These are phyloP conservation scores for Stichopus chloronotus DNA, from an alignment of 35 echinoderm and acorn worm species.

Conservation along the genomic window DNA sequence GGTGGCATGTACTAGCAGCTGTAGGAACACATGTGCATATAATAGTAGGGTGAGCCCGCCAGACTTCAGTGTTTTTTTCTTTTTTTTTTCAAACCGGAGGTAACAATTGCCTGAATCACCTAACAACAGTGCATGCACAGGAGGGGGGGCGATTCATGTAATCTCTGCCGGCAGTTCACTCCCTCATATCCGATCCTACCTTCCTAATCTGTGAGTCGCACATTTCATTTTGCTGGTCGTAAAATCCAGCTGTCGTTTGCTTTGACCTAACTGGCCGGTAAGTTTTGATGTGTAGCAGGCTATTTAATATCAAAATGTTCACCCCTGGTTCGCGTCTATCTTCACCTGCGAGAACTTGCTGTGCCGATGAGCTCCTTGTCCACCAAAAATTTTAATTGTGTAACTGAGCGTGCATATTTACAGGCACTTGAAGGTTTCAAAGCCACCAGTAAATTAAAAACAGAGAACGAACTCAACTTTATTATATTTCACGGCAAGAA, in stretches of 20 bases:
- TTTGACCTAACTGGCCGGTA: no score
- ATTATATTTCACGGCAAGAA: no score
- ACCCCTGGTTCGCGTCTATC: no score
- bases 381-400: no score
- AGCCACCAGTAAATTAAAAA: no score
- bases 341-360: no score
- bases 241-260: not conserved
- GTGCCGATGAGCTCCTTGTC: no score
- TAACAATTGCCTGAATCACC: not conserved
- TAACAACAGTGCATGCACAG: not conserved
- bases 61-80: not conserved
- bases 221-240: not conserved
- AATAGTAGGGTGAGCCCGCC: constrained; percentile 37
- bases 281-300: no score
- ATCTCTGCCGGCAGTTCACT: not conserved
- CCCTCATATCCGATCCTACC: not conserved
- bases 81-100: not conserved
- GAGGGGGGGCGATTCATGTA: not conserved
- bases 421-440: no score
- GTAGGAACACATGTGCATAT: constrained; percentile 60
- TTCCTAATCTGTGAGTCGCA: not conserved
- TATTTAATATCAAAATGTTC: no score
- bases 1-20: constrained; percentile 68
- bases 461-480: no score
- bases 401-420: no score